Percentiles rank a stretch among this genome's conserved stretches.
phyloP scores from a whole-genome alignment of 1,140 invertebrate genomes.

The Aradophagus sp. region DNA sequence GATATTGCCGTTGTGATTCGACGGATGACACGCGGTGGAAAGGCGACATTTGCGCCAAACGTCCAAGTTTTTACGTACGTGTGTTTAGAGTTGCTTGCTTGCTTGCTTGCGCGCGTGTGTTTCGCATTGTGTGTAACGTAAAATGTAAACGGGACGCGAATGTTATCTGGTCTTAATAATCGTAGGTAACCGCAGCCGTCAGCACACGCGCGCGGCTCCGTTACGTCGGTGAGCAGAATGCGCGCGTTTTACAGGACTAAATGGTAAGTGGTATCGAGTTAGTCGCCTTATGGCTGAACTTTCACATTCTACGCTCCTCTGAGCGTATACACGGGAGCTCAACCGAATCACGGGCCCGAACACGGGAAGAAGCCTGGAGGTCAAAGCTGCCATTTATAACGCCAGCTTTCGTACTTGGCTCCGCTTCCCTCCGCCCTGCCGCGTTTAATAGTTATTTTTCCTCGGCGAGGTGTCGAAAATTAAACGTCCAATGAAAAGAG shows the following conservation, averaged over 20 bases:
- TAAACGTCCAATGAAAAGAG: too few species aligned
- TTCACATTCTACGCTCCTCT: conserved; percentile 69
- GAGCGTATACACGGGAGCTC: conserved; percentile 55
- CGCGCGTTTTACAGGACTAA: conserved; percentile 58
- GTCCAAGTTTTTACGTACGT: too few species aligned
- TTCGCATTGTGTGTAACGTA: conserved; percentile 18
- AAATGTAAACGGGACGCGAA: conserved; percentile 52
- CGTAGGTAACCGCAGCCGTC: conserved; percentile 51
- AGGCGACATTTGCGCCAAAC: conserved; percentile 23
- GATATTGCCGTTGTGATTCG: conserved; percentile 54
- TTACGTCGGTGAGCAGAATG: conserved; percentile 37
- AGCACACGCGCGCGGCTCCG: conserved; percentile 13
- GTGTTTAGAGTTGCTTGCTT: too few species aligned
- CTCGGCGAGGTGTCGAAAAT: too few species aligned
- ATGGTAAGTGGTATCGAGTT: conserved; percentile 59
- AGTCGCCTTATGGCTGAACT: conserved; percentile 65
- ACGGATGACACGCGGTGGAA: conserved; percentile 53
- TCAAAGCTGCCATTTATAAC: conserved; percentile 43
- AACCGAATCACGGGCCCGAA: conserved; percentile 43
- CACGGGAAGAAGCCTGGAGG: conserved; percentile 40
- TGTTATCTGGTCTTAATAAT: conserved; percentile 61
- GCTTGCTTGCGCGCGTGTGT: conserved; percentile 7
- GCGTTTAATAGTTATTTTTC: conserved; percentile 7
- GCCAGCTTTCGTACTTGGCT: conserved; percentile 23
- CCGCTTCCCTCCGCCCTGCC: neutral